These are phyloP conservation scores for Diploscapter pachys DNA, from an alignment of 1,140 invertebrate genomes.

Conservation along the genomic window DNA sequence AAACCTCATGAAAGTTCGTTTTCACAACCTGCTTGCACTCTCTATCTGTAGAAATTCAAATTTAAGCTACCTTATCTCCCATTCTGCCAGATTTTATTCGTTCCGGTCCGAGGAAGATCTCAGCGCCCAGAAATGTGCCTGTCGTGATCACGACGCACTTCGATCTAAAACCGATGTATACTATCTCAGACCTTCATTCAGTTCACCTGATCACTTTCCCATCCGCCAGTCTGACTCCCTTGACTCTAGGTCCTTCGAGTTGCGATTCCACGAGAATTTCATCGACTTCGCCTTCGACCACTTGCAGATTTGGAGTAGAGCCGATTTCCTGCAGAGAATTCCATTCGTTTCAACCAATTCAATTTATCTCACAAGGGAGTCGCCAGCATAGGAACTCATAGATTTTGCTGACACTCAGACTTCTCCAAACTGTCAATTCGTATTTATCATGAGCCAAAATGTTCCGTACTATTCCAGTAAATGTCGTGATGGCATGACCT, in stretches of 20 bases:
- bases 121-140: slow-evolving; percentile 84
- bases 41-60: not conserved
- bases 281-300: slow-evolving; percentile 76
- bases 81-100: slow-evolving; percentile 77
- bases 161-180: slow-evolving; percentile 62
- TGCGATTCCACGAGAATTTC: slow-evolving; percentile 70
- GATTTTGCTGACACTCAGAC: too few relatives aligned
- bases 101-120: slow-evolving; percentile 81
- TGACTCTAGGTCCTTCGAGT: slow-evolving; percentile 47
- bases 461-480: too few relatives aligned
- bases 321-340: slow-evolving; percentile 45
- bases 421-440: too few relatives aligned
- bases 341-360: slow-evolving; percentile 4
- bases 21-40: not conserved
- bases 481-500: too few relatives aligned
- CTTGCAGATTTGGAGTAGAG: slow-evolving; percentile 69
- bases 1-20: not conserved
- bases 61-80: slow-evolving; percentile 70
- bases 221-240: slow-evolving; percentile 4
- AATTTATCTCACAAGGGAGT: too few relatives aligned
- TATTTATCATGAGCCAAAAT: too few relatives aligned
- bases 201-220: slow-evolving; percentile 10
- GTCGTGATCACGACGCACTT: slow-evolving; percentile 80
- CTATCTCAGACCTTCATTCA: slow-evolving; percentile 2
- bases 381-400: too few relatives aligned